Conservation (phyloP, 2,113 vertebrate genomes). For the Paedocypris sp. region DNA sequence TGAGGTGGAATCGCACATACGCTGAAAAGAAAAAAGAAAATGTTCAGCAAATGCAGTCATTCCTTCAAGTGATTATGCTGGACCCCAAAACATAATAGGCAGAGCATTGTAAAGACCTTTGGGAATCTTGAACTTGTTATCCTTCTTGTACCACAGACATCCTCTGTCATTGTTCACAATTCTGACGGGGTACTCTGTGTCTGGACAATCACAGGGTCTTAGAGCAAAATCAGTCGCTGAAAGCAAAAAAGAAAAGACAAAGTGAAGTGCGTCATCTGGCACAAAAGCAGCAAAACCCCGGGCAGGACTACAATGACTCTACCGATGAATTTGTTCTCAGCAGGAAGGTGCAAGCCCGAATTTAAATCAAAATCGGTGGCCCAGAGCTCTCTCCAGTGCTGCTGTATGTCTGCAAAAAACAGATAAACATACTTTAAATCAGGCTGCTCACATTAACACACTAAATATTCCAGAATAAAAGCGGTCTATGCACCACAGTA, state of each 20-base stretch:
- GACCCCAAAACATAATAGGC: too few relatives aligned
- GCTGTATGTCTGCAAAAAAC: constrained; percentile 65
- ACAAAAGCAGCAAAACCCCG: too few relatives aligned
- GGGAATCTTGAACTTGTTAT: constrained; percentile 94
- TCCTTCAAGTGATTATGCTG: too few relatives aligned
- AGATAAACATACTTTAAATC: background rate
- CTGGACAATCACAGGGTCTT: constrained; percentile 78
- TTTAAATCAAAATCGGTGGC: constrained; percentile 70
- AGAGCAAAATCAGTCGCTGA: constrained; percentile 86
- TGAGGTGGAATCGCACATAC: constrained; percentile 84
- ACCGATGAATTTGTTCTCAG: constrained; percentile 93
- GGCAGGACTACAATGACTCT: too few relatives aligned
- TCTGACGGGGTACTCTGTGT: constrained; percentile 79
- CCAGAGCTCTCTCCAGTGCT: constrained; percentile 78
- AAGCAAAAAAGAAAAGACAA: background rate
- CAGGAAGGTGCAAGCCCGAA: constrained; percentile 78
- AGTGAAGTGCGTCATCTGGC: background rate
- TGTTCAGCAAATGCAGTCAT: background rate
- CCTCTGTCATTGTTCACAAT: constrained; percentile 70
- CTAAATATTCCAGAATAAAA: background rate
- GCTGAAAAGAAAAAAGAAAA: constrained; percentile 56
- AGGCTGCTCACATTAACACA: background rate
- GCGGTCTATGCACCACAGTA: background rate
- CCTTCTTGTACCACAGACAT: constrained; percentile 93
- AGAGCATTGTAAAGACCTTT: constrained; percentile 74